Evolutionary conservation across 2,797 vertebrate species (phyloP).

Genomic region (Sebastes miniatus): DNA sequence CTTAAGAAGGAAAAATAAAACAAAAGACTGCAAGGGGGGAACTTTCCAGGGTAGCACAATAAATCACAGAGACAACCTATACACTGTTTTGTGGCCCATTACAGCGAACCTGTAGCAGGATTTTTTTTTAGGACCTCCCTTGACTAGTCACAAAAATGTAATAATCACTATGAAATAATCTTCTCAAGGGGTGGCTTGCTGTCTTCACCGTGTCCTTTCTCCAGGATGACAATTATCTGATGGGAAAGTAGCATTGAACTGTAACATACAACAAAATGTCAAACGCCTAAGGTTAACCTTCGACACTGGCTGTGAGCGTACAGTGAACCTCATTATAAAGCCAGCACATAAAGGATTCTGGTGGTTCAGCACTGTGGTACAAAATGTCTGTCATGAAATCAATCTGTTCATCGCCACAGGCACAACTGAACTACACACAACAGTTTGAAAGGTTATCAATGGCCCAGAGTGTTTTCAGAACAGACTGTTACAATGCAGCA

Average conservation of each 20-base stretch:
- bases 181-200: neutral
- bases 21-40: neutral
- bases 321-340: neutral
- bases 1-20: conserved; percentile 21
- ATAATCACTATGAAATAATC: conserved; percentile 34
- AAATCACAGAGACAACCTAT: conserved; percentile 49
- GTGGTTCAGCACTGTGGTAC: neutral
- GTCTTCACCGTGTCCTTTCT: neutral
- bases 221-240: neutral
- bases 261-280: neutral
- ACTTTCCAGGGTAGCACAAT: conserved; percentile 20
- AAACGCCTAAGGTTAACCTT: neutral
- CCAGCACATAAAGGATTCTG: neutral
- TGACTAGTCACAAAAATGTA: conserved; percentile 39
- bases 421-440: neutral
- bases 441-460: neutral
- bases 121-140: conserved; percentile 25
- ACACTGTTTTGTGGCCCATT: conserved; percentile 42
- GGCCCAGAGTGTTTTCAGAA: neutral
- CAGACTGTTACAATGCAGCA: neutral
- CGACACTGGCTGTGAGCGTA: neutral
- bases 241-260: neutral
- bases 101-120: conserved; percentile 21
- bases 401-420: neutral
- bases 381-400: neutral